Base-by-base conservation (phyloP, 2,113 vertebrate species). In the Malurus elegans region DNA sequence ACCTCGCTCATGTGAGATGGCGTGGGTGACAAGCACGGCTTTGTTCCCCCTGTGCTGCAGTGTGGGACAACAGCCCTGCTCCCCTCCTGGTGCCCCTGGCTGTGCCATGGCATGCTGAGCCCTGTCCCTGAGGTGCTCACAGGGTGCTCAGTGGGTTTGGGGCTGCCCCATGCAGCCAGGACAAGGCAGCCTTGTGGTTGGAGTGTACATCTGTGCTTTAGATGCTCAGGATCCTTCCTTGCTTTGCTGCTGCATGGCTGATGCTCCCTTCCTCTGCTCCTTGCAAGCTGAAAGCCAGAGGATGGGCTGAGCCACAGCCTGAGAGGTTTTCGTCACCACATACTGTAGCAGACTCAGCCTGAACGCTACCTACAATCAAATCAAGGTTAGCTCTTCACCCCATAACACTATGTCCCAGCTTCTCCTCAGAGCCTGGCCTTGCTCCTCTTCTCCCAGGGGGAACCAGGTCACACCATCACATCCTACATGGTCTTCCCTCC, bases 301-400 rank as follows among this genome's bases (percentile, higher is more conserved):
- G 1, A 25, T 26, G 8, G 9, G 14, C 47, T 70, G 19, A 75
- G 8, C 12, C 9, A 23, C 13, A 87, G 4, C 10, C 12, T 29
- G 25, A 57, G 10, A 51, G 4, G 0, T 2, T 72, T 80, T 24
- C 69, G 2, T 20, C n/a, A 21, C 13, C 7, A 62, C 6, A 17
- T 8, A 6, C 8, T 11, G 4, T 40, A 25, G 8, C n/a, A 71
- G 6, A 18, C 4, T 13, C 6, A 73, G 1, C 4, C 8, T 17
- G 4, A 34, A 0, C 0, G 0, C 12, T 29, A 2, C 1, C 24
- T 47, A 8, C 8, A 70, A 9, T 4, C 31, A 70, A 48, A 32
- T 9, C 14, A 9, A 58, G 86, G 6, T 4, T 42, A 50, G 3
- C 1, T 47, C 23, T 6, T 80, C 16, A 31, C 2, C 15, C 9